These are phyloP conservation scores for Rugalucina vietnamica DNA, from an alignment of 2,888 invertebrate genomes.

Conservation along the genomic window DNA sequence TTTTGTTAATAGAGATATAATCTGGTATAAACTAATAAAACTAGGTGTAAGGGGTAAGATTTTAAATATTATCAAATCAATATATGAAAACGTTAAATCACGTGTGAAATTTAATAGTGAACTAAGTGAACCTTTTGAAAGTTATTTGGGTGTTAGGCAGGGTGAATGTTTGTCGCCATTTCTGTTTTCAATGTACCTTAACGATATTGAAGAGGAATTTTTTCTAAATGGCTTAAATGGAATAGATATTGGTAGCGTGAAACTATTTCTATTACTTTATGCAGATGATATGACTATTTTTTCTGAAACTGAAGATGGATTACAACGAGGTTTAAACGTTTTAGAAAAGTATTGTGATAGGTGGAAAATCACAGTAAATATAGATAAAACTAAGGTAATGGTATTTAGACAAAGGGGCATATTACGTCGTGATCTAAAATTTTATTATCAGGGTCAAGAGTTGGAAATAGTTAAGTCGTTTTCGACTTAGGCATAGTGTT, in stretches of 20 bases:
- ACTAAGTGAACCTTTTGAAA: background rate
- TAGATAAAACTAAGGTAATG: constrained; percentile 5
- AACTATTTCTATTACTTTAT: background rate
- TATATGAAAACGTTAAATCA: too few species aligned
- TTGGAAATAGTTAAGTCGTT: too few species aligned
- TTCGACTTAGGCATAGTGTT: background rate
- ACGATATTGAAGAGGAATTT: constrained; percentile 15
- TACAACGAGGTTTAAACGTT: background rate
- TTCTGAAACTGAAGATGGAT: background rate
- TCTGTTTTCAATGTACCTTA: constrained; percentile 12
- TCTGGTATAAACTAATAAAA: constrained; percentile 11
- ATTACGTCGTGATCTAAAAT: background rate
- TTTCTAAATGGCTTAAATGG: background rate
- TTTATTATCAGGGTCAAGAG: background rate
- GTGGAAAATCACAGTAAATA: background rate
- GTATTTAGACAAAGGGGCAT: constrained; percentile 8
- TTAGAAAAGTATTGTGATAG: constrained; percentile 1
- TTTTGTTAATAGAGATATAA: background rate
- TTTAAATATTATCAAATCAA: too few species aligned
- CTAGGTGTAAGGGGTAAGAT: background rate
- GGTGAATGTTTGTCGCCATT: constrained; percentile 25
- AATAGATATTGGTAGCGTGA: background rate
- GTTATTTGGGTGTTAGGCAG: constrained; percentile 14
- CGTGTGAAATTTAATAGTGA: background rate
- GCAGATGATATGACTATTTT: background rate